Percentiles rank a stretch among this genome's conserved stretches.
phyloP scores from a whole-genome alignment of 2,888 invertebrate genomes.

The Ypsolopha sequella region DNA sequence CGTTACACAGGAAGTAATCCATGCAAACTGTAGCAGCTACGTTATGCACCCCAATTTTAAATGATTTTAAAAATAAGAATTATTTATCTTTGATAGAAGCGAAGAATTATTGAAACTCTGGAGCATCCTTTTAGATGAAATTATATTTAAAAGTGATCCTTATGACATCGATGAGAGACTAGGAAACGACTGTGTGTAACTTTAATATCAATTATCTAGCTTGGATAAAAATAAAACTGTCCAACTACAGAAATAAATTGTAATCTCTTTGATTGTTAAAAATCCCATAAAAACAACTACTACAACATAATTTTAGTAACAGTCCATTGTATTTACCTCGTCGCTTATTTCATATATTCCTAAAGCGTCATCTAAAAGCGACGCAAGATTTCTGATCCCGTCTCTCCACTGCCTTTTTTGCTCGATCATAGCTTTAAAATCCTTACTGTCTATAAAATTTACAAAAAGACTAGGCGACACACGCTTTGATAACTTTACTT shows the following conservation, averaged over 20 bases:
- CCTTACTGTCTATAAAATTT: constrained; percentile 61
- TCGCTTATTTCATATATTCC: constrained; percentile 65
- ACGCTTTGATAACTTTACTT: constrained; percentile 32
- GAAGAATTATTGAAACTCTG: too few relatives aligned
- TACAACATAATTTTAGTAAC: constrained; percentile 62
- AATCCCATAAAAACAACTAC: not conserved
- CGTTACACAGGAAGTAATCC: too few relatives aligned
- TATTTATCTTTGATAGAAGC: not conserved
- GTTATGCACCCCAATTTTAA: too few relatives aligned
- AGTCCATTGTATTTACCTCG: constrained; percentile 76
- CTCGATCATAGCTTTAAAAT: constrained; percentile 72
- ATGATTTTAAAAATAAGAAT: not conserved
- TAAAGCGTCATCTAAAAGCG: constrained; percentile 81
- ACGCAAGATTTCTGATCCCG: constrained; percentile 76
- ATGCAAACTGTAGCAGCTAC: too few relatives aligned
- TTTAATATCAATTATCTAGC: not conserved
- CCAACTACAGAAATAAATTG: not conserved
- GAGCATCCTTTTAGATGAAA: too few relatives aligned
- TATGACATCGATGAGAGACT: too few relatives aligned
- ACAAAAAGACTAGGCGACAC: constrained; percentile 73
- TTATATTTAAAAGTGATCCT: too few relatives aligned
- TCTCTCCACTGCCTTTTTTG: constrained; percentile 76
- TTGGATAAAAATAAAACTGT: not conserved
- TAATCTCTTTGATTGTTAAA: not conserved
- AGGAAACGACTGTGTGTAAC: too few relatives aligned